Evolutionary conservation across 2,797 vertebrate species (phyloP), one percentile per base, ranked within the genome.

Genomic region (Rhodeus uyekii): DNA sequence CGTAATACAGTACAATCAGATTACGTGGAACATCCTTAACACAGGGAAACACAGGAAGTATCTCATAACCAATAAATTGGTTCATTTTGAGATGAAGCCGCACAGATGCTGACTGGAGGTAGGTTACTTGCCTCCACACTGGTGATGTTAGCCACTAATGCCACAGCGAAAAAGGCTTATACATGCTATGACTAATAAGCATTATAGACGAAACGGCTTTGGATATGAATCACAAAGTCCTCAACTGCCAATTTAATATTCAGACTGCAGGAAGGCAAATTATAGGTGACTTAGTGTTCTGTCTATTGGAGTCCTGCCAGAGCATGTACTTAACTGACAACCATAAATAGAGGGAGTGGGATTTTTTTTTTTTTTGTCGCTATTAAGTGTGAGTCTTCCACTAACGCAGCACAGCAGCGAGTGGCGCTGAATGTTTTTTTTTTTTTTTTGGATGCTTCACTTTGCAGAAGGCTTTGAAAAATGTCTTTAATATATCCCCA

Each of bases 281-380:
- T 91, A 91, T 91, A 91, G 90, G 91, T 93, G 92, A 93, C 87
- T 91, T 90, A 74, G 87, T 92, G 86, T 91, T 90, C 81, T 78
- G 85, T 90, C 36, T 85, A 81, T 86, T 89, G 91, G 89, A 91
- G 74, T 53, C 24, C 81, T 87, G 84, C 89, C 89, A 87, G 83
- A 77, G 61, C 65, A 22, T 90, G 87, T 85, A 85, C 87, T 85
- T 89, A 90, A 89, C 90, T 90, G 87, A 92, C 88, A 92, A 82
- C 88, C 87, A 90, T 85, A 92, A 91, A 91, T 88, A 82, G 46
- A 78, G 82, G 89, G 85, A 85, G 89, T 90, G 88, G 85, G 87
- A 90, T 64, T 84, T 87, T 80, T 87, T 88, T n/a, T 36, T 36
- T 46, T 53, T n/a, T n/a, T 85, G 83, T 88, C 86, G 85, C 89